Percentiles rank a stretch among this genome's conserved stretches.
Conservation (phyloP, 2,797 vertebrate species). For the Urocyon cinereoargenteus region DNA sequence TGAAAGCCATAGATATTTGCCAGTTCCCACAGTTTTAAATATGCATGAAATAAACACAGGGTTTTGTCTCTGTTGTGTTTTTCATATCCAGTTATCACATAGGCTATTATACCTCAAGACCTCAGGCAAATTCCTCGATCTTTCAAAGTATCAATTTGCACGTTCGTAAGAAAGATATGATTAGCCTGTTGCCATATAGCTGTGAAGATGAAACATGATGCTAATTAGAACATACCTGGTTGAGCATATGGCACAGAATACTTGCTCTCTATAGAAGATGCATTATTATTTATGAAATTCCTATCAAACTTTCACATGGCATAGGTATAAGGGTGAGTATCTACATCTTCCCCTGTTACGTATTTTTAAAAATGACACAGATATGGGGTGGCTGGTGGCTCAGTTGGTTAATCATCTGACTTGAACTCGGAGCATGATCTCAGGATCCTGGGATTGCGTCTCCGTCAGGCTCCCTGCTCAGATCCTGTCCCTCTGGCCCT, state of each 20-base stretch:
- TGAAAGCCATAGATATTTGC: not conserved
- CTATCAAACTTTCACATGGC: not conserved
- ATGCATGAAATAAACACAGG: not conserved
- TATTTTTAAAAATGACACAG: not conserved
- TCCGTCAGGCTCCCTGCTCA: not conserved
- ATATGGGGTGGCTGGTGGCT: not conserved
- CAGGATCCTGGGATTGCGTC: not conserved
- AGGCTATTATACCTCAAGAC: not conserved
- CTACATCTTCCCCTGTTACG: not conserved
- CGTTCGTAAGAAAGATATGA: not conserved
- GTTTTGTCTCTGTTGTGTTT: not conserved
- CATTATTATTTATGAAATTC: not conserved
- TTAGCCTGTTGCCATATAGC: not conserved
- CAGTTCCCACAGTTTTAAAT: not conserved
- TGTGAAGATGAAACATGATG: not conserved
- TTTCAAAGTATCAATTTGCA: not conserved
- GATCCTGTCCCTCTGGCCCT: not conserved
- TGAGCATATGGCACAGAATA: not conserved
- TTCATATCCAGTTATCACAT: not conserved
- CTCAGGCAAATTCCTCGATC: not conserved
- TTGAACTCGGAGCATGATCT: not conserved
- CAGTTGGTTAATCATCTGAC: not conserved
- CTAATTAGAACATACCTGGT: not conserved
- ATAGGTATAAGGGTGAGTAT: not conserved
- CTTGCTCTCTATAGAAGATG: not conserved